A percentile compares a stretch with the other conserved stretches of the same genome.
Conservation (phyloP, 1,140 invertebrate genomes). For the Radopholus similis region DNA sequence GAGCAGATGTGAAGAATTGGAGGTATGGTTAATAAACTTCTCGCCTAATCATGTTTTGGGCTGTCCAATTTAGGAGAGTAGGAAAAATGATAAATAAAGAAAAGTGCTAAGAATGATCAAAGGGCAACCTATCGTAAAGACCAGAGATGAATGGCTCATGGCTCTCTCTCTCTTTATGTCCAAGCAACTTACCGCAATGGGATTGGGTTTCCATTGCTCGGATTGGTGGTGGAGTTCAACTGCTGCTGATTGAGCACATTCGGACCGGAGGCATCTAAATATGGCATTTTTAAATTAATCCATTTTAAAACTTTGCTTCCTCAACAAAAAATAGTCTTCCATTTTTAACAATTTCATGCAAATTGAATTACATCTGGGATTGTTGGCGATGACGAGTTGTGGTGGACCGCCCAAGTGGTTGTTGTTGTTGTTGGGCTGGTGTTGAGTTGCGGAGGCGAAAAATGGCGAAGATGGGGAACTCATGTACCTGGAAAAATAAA, state of each 20-base stretch:
- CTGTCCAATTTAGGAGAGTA: too few species aligned
- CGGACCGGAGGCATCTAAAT: slow-evolving; percentile 3
- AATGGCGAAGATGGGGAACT: slow-evolving; percentile 33
- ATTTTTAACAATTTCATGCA: neutral
- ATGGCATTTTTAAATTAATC: too few species aligned
- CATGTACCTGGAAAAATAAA: slow-evolving; percentile 26
- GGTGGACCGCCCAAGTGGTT: neutral
- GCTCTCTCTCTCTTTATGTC: too few species aligned
- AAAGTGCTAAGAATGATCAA: neutral
- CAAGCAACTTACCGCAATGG: neutral
- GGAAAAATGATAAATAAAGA: neutral
- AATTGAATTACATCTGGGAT: slow-evolving; percentile 15
- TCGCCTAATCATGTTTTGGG: neutral
- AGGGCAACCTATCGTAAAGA: neutral
- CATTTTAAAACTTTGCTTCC: neutral
- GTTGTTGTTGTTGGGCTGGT: neutral
- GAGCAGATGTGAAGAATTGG: neutral
- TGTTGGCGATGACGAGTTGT: slow-evolving; percentile 10
- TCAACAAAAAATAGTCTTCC: neutral
- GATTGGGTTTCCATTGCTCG: neutral
- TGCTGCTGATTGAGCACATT: neutral
- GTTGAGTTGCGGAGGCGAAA: neutral
- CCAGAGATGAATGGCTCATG: too few species aligned
- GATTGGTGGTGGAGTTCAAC: neutral
- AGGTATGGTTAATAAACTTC: neutral